Percentiles rank a stretch among this genome's conserved stretches.
These are phyloP conservation scores for Cheirogaleus medius DNA, from an alignment of 2,113 vertebrate genomes.

Conservation along the genomic window DNA sequence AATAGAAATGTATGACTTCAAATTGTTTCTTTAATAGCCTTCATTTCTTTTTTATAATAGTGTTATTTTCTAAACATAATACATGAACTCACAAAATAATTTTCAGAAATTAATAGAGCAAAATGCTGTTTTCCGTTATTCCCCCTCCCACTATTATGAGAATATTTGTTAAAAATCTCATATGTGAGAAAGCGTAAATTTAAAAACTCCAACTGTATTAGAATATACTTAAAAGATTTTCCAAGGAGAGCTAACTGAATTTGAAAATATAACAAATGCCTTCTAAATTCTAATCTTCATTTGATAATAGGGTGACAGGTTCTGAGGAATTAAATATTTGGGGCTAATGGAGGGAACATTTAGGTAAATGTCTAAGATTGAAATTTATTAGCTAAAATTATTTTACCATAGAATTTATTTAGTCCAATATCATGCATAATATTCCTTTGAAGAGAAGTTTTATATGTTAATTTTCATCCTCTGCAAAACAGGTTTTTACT, in stretches of 20 bases:
- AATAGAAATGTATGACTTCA: background rate
- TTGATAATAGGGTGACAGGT: background rate
- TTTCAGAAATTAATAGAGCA: background rate
- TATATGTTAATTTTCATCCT: slow-evolving; percentile 18
- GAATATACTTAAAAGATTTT: background rate
- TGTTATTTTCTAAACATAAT: background rate
- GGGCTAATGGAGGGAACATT: background rate
- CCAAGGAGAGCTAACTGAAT: background rate
- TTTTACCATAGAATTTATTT: background rate
- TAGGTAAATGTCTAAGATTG: background rate
- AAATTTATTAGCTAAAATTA: background rate
- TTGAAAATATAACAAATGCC: background rate
- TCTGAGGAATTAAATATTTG: slow-evolving; percentile 18
- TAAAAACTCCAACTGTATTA: background rate
- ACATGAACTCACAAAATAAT: background rate
- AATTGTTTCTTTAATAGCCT: background rate
- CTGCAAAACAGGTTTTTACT: background rate
- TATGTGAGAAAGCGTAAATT: background rate
- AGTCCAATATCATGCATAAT: background rate
- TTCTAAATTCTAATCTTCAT: background rate
- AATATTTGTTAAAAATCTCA: background rate
- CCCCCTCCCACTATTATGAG: background rate
- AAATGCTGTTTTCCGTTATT: background rate
- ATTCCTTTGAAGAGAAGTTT: background rate
- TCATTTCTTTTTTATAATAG: background rate